Evolutionary conservation across 1,140 invertebrate species (phyloP), one percentile per base, ranked within the genome.

Genomic region (Carposina sasakii): DNA sequence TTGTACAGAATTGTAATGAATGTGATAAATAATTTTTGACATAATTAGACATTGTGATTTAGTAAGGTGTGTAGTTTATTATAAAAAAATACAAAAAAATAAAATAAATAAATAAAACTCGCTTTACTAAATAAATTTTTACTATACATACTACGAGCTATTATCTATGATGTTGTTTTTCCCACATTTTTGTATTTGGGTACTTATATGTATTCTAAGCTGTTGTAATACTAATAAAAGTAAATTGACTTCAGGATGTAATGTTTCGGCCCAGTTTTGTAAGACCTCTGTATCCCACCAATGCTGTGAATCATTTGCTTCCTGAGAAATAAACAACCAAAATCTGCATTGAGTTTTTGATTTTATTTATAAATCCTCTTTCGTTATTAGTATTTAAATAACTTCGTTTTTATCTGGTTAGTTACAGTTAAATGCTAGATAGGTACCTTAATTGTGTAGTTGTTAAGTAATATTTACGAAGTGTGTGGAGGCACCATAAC

Each of bases 261-360:
- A 68, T 75, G 71, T 75, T 78, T 79, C 75, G 73, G 75, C 75
- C 76, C 71, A 71, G 67, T 73, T 65, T 78, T 74, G 64, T 78
- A 72, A 76, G 64, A 76, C 66, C 70, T 72, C 52, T 81, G 71
- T 78, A 79, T 70, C 77, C 81, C 81, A 84, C 81, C 81, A 81
- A 78, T 81, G 81, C 77, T 81, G 77, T 84, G 81, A 84, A 81
- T 76, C 81, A 74, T 84, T 84, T 78, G 77, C 79, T 84, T 84
- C 77, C 75, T 81, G 81, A 76, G 53, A 76, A 84, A 79, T 84
- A 84, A 84, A 84, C 68, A 74, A 74, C 67, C 75, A 76, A 77
- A 81, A 81, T 78, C 64, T 71, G 63, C 48, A 36, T 52, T 47
- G 55, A 50, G 46, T 66, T 64, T 67, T 67, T 64, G 49, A 60